Evolutionary conservation across 2,888 invertebrate genomes (phyloP).

Genomic region (Cephus pygmeus): DNA sequence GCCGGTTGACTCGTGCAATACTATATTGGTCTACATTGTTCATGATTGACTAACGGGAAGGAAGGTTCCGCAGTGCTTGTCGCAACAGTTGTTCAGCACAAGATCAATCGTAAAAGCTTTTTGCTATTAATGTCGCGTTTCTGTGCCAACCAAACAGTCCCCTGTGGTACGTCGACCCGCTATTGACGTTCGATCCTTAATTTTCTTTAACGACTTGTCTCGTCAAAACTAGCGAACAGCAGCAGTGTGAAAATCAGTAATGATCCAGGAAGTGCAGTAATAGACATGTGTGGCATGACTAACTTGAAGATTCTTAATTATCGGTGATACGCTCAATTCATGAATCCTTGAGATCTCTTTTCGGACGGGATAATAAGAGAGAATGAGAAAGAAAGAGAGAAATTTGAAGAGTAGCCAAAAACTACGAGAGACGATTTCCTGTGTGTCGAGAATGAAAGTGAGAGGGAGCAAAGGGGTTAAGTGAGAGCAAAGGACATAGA

Average conservation of each 20-base stretch:
- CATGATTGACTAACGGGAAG: not conserved
- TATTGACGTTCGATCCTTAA: not conserved
- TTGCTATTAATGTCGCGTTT: slow-evolving; percentile 28
- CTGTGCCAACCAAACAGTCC: not conserved
- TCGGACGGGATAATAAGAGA: not conserved
- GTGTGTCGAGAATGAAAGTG: not conserved
- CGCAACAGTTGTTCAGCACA: slow-evolving; percentile 23
- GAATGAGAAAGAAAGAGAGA: not conserved
- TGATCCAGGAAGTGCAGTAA: not conserved
- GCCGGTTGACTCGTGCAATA: not conserved
- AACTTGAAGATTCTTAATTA: not conserved
- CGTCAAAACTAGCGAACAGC: not conserved
- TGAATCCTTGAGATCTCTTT: not conserved
- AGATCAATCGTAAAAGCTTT: slow-evolving; percentile 27
- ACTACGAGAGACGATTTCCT: not conserved
- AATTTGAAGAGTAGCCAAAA: not conserved
- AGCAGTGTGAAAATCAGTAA: not conserved
- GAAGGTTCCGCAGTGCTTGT: not conserved
- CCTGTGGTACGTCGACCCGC: not conserved
- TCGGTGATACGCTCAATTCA: not conserved
- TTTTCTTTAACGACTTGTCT: not conserved
- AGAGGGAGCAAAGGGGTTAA: not conserved
- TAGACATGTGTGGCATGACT: not conserved
- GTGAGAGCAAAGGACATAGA: not conserved
- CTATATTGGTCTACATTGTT: not conserved